Evolutionary conservation across 1,140 invertebrate genomes (phyloP).

Genomic region (Sinella curviseta): DNA sequence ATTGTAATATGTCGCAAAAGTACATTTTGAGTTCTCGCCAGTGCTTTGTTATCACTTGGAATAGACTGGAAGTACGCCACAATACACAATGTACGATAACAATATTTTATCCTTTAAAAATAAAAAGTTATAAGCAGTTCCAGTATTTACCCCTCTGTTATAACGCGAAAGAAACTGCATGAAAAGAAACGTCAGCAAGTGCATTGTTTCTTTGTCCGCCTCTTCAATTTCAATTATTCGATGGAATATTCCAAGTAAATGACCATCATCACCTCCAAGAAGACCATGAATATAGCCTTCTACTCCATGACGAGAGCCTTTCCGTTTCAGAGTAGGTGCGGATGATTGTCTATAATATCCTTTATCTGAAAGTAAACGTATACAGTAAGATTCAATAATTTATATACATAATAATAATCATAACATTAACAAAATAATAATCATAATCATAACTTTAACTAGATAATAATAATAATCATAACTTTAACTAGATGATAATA

Average conservation of each 20-base stretch:
- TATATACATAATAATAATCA: too few species aligned
- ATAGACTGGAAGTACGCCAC: constrained; percentile 68
- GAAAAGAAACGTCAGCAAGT: constrained; percentile 89
- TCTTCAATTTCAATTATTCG: constrained; percentile 90
- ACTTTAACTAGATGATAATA: too few species aligned
- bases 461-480: too few species aligned
- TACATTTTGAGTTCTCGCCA: constrained; percentile 76
- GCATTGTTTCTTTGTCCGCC: constrained; percentile 91
- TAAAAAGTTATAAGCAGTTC: too few species aligned
- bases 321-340: constrained; percentile 83
- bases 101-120: constrained; percentile 14
- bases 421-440: too few species aligned
- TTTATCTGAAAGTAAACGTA: constrained; percentile 72
- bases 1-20: constrained; percentile 90
- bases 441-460: too few species aligned
- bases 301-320: constrained; percentile 85
- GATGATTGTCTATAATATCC: constrained; percentile 85
- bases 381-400: constrained; percentile 21
- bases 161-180: constrained; percentile 88
- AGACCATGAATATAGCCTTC: constrained; percentile 66
- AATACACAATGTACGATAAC: constrained; percentile 20
- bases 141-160: constrained; percentile 63
- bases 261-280: constrained; percentile 68
- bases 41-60: constrained; percentile 79
- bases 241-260: constrained; percentile 67